phyloP scores from a whole-genome alignment of 1,140 invertebrate species.

The Drosophila pseudoobscura region DNA sequence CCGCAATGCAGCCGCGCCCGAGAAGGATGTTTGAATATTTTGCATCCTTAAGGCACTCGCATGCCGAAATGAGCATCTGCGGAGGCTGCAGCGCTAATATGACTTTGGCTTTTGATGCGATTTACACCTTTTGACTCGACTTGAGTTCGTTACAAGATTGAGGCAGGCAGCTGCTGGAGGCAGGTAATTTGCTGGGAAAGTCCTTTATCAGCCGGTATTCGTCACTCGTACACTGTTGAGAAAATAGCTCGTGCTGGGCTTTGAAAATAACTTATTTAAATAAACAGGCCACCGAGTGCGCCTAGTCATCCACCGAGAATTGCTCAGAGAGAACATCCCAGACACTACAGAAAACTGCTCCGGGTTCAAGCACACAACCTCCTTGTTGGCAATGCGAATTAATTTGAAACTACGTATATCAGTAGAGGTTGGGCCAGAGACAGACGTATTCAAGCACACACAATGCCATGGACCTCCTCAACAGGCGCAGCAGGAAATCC shows the following conservation, averaged over 20 bases:
- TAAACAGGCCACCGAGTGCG: too few relatives aligned
- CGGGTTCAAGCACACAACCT: too few relatives aligned
- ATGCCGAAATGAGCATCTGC: slow-evolving; percentile 18
- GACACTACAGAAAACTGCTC: too few relatives aligned
- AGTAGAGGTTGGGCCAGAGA: background rate
- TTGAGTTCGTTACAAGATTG: slow-evolving; percentile 59
- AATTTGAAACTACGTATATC: too few relatives aligned
- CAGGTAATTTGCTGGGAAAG: slow-evolving; percentile 29
- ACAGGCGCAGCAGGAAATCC: slow-evolving; percentile 65
- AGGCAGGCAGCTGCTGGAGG: slow-evolving; percentile 11
- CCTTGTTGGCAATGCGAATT: too few relatives aligned
- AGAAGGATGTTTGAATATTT: slow-evolving; percentile 35
- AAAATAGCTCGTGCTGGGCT: too few relatives aligned
- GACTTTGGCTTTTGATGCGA: slow-evolving; percentile 65
- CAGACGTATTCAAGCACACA: slow-evolving; percentile 6
- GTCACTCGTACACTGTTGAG: too few relatives aligned
- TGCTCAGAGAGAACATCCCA: too few relatives aligned
- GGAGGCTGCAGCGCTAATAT: slow-evolving; percentile 58
- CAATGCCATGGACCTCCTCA: slow-evolving; percentile 1
- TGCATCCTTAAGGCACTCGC: background rate
- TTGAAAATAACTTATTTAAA: too few relatives aligned
- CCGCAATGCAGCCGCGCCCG: slow-evolving; percentile 42
- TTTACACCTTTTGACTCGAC: slow-evolving; percentile 47
- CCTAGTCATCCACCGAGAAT: too few relatives aligned
- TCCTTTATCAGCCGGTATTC: slow-evolving; percentile 13